Base-by-base conservation (phyloP, 2,797 vertebrate genomes). In the Rousettus madagascariensis region DNA sequence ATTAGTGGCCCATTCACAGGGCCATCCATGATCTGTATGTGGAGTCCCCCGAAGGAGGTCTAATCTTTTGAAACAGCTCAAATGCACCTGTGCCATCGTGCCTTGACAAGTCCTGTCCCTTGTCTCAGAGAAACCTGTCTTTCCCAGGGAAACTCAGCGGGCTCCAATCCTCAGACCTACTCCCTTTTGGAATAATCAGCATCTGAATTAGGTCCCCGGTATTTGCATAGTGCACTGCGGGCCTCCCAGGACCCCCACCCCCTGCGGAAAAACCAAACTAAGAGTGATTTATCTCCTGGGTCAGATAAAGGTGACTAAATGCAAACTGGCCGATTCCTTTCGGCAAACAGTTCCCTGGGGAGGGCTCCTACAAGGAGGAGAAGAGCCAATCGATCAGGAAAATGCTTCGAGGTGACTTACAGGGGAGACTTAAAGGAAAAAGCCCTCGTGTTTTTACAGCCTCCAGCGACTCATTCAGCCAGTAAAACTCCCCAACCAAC, bases 261-360 rank as follows among this genome's bases (percentile, higher is more conserved):
- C n/a, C 68, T 43, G 51, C 9, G 22, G 95, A 55, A 69, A 79
- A 84, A 28, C 74, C 87, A 53, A 41, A 65, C 20, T 3, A 30
- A 74, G 69, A 80, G 85, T 93, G 93, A 95, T 96, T 96, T 87
- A 96, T 91, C 95, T 96, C 95, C 72, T 89, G 93, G 94, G 96
- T 97, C 96, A 96, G 89, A 95, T 95, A 96, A 96, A 97, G 96
- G 96, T 96, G 96, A 97, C 93, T 96, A 92, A 96, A 97, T 96
- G 95, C 91, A 97, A 96, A 95, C 93, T 69, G 95, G 94, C 86
- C 86, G 5, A 82, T 96, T 95, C 83, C 91, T 96, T 91, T 91
- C n/a, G 0, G 92, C 95, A 88, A 95, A 97, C 91, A 79, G 93
- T 88, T 92, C 97, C 95, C 97, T 0, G 43, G 95, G 93, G 96